Evolutionary conservation across 2,113 vertebrate species (phyloP).

Genomic region (Salvator merianae): DNA sequence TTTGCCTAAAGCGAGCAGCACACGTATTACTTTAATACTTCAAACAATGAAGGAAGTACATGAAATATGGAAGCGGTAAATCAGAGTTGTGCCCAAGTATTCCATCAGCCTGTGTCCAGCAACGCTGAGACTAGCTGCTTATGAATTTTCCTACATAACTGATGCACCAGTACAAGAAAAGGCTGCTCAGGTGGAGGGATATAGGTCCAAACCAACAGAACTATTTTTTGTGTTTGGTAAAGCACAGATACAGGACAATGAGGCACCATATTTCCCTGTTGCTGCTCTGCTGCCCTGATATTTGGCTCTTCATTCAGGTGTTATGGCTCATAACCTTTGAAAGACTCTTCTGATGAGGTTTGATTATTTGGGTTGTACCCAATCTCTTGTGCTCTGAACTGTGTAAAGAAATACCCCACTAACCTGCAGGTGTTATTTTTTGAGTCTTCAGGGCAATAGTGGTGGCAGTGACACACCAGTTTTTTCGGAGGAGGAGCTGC

Average conservation of each 20-base stretch:
- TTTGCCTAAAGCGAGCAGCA: not conserved
- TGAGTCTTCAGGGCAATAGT: slow-evolving; percentile 92
- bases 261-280: not conserved
- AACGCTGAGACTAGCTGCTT: not conserved
- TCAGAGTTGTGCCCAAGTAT: no score
- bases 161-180: no score
- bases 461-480: slow-evolving; percentile 90
- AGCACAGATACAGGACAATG: not conserved
- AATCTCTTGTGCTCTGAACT: not conserved
- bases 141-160: no score
- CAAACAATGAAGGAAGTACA: no score
- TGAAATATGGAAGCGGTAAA: not conserved
- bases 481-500: slow-evolving; percentile 81
- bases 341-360: not conserved
- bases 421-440: slow-evolving; percentile 97
- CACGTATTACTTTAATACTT: not conserved
- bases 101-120: not conserved
- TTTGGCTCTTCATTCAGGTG: not conserved
- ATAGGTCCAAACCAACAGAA: no score
- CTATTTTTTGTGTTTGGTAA: not conserved
- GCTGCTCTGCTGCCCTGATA: not conserved
- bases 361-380: no score
- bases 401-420: slow-evolving; percentile 38
- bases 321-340: not conserved
- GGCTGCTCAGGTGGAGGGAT: no score